Evolutionary conservation across 2,797 vertebrate species (phyloP).

Genomic region (Glyptemys insculpta): DNA sequence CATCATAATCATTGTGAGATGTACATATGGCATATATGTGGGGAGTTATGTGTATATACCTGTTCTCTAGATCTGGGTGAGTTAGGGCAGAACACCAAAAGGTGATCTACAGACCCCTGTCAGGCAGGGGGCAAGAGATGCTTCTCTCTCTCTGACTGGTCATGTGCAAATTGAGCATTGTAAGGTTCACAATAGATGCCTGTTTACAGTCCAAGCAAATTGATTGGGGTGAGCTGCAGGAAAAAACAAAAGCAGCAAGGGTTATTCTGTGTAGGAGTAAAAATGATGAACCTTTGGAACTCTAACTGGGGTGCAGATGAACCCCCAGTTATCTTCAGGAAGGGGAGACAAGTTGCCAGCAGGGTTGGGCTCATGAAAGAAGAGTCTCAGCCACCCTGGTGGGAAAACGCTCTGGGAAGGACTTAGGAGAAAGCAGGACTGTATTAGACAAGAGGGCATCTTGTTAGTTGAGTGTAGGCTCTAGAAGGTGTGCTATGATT

Average conservation of each 20-base stretch:
- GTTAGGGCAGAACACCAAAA: not conserved
- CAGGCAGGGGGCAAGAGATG: not conserved
- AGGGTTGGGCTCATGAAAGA: not conserved
- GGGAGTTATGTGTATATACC: not conserved
- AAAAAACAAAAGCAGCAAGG: not conserved
- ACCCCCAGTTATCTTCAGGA: not conserved
- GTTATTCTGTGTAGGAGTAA: not conserved
- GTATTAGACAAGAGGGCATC: not conserved
- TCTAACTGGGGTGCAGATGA: not conserved
- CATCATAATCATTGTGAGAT: not conserved
- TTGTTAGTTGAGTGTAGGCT: not conserved
- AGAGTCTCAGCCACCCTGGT: not conserved
- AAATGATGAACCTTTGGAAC: not conserved
- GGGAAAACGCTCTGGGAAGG: not conserved
- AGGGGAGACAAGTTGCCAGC: not conserved
- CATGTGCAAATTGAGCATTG: not conserved
- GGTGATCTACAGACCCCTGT: not conserved
- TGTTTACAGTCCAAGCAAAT: not conserved
- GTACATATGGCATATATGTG: not conserved
- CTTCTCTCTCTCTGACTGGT: too few relatives aligned
- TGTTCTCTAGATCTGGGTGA: not conserved
- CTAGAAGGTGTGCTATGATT: not conserved
- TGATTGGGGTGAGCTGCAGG: not conserved
- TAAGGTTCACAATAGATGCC: not conserved
- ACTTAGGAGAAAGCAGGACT: not conserved